phyloP scores from a whole-genome alignment of 2,888 invertebrate species.

The Gandaritis pyraliata region DNA sequence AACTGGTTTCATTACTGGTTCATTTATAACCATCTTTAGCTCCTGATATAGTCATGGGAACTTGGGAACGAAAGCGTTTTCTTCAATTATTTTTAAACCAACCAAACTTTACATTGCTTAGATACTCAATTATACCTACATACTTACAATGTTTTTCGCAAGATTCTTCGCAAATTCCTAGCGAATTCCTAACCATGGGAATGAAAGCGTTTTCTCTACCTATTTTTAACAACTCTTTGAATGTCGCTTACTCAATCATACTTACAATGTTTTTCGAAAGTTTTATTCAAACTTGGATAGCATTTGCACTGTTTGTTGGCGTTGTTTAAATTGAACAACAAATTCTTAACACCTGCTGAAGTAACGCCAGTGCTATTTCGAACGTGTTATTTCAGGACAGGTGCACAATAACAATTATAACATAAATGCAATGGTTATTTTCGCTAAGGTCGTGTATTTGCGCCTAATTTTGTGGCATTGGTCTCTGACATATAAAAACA shows the following conservation, averaged over 20 bases:
- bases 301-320: not conserved
- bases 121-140: no score
- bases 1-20: conserved; percentile 31
- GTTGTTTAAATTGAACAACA: conserved; percentile 10
- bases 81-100: conserved; percentile 7
- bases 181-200: no score
- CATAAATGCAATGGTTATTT: conserved; percentile 60
- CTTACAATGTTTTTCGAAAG: not conserved
- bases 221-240: no score
- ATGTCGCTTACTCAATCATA: no score
- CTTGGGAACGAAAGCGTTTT: conserved; percentile 9
- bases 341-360: conserved; percentile 27
- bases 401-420: conserved; percentile 63
- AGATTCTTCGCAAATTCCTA: no score
- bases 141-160: no score
- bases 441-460: conserved; percentile 67
- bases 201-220: no score
- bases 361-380: conserved; percentile 48
- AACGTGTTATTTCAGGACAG: conserved; percentile 57
- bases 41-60: conserved; percentile 25
- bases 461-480: conserved; percentile 54
- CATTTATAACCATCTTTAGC: conserved; percentile 28
- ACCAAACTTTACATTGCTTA: not conserved
- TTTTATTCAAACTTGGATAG: not conserved
- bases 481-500: conserved; percentile 10